Conservation (phyloP, 2,888 invertebrate genomes). For the Dicranocentrus wangi region DNA sequence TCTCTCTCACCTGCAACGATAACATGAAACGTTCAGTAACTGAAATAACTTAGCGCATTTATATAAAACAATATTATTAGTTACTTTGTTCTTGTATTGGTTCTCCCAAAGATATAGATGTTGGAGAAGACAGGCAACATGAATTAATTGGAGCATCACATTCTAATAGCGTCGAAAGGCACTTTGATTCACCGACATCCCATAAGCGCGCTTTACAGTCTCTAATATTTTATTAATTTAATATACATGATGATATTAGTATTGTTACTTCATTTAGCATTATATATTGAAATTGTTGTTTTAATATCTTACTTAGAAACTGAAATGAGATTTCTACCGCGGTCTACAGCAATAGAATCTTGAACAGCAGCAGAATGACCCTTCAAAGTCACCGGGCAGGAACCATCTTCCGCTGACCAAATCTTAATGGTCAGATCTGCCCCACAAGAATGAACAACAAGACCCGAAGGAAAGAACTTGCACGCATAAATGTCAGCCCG, state of each 20-base stretch:
- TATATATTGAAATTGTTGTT: background rate
- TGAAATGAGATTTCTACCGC: conserved; percentile 82
- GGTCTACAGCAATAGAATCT: conserved; percentile 80
- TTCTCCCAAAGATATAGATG: conserved; percentile 45
- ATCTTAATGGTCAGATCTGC: conserved; percentile 82
- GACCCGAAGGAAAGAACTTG: conserved; percentile 83
- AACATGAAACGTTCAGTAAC: conserved; percentile 1
- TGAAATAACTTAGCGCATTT: too few relatives aligned
- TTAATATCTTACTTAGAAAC: conserved; percentile 78
- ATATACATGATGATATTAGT: background rate
- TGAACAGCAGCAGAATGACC: conserved; percentile 81
- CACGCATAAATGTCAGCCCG: conserved; percentile 82
- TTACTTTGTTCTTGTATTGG: conserved; percentile 48
- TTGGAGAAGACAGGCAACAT: conserved; percentile 75
- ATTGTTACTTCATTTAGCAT: too few relatives aligned
- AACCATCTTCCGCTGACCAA: conserved; percentile 82
- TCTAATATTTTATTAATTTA: conserved; percentile 75
- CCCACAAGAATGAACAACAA: conserved; percentile 76
- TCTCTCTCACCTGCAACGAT: conserved; percentile 76
- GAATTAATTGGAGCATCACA: conserved; percentile 79
- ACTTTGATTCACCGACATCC: conserved; percentile 81
- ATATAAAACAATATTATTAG: too few relatives aligned
- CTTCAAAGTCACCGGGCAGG: conserved; percentile 80
- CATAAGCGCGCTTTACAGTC: conserved; percentile 83
- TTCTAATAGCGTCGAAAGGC: conserved; percentile 78